Evolutionary conservation across 2,113 vertebrate genomes (phyloP).

Genomic region (Diadophis punctatus): DNA sequence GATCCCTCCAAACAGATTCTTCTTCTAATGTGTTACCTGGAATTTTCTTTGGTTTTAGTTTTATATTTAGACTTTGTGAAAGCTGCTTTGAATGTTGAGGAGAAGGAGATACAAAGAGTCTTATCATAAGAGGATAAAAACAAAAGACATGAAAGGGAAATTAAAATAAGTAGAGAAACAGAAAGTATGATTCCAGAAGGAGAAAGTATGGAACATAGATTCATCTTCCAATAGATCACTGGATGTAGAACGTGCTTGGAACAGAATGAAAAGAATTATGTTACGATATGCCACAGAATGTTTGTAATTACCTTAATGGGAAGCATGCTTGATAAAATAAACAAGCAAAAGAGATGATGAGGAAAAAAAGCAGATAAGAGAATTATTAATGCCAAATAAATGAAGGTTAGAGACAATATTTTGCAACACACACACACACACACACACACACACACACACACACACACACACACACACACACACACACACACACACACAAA

Average conservation of each 20-base stretch:
- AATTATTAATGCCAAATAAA: not conserved
- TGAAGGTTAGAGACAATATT: not conserved
- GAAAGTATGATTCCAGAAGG: not conserved
- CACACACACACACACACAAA: not conserved
- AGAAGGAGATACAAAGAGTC: not conserved
- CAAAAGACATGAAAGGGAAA: not conserved
- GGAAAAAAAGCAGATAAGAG: not conserved
- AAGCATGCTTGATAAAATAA: not conserved
- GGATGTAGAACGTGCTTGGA: not conserved
- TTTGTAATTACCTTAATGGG: not conserved
- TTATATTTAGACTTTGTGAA: not conserved
- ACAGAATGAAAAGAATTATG: not conserved
- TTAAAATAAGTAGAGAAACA: not conserved
- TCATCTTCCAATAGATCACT: not conserved
- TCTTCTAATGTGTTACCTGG: not conserved
- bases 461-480: not conserved
- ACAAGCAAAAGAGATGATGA: not conserved
- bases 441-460: too few relatives aligned
- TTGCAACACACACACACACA: not conserved
- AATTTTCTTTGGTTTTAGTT: not conserved
- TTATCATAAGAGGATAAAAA: not conserved
- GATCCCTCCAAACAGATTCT: not conserved
- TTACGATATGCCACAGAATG: not conserved
- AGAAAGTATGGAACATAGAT: not conserved
- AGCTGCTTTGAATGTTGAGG: not conserved